Conservation (phyloP, 2,888 invertebrate genomes). For the Hybos culiciformis region DNA sequence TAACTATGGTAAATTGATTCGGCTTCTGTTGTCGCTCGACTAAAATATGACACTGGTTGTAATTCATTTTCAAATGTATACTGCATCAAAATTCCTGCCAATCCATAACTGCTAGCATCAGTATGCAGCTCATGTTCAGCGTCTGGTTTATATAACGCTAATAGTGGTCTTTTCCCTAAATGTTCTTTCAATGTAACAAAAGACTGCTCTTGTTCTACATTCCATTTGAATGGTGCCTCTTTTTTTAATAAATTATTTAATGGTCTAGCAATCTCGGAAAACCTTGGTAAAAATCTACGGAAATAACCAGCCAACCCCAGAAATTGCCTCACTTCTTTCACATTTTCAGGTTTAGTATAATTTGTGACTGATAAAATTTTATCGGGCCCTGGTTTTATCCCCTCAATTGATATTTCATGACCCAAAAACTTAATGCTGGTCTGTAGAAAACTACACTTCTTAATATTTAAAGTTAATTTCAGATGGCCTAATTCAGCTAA, state of each 20-base stretch:
- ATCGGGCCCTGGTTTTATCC: constrained; percentile 2
- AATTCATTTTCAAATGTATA: background rate
- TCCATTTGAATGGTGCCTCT: constrained; percentile 14
- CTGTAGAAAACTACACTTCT: background rate
- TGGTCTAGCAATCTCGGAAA: constrained; percentile 16
- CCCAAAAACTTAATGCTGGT: background rate
- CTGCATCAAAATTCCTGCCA: constrained; percentile 6
- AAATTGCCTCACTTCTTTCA: constrained; percentile 18
- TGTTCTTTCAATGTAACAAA: background rate
- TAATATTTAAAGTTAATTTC: background rate
- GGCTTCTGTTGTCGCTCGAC: background rate
- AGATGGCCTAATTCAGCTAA: background rate
- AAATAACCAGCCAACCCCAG: constrained; percentile 23
- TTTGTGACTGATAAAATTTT: constrained; percentile 10
- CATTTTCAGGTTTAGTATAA: constrained; percentile 13
- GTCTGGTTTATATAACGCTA: background rate
- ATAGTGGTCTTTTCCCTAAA: background rate
- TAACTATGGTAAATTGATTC: constrained; percentile 1
- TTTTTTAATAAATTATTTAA: constrained; percentile 16
- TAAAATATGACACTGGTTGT: constrained; percentile 4
- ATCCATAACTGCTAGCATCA: constrained; percentile 2
- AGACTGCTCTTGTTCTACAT: background rate
- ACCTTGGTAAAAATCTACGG: constrained; percentile 19
- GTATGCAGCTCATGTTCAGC: constrained; percentile 5
- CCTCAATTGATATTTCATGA: constrained; percentile 1